phyloP scores from a whole-genome alignment of 2,888 invertebrate genomes.

The Macropis europaea region DNA sequence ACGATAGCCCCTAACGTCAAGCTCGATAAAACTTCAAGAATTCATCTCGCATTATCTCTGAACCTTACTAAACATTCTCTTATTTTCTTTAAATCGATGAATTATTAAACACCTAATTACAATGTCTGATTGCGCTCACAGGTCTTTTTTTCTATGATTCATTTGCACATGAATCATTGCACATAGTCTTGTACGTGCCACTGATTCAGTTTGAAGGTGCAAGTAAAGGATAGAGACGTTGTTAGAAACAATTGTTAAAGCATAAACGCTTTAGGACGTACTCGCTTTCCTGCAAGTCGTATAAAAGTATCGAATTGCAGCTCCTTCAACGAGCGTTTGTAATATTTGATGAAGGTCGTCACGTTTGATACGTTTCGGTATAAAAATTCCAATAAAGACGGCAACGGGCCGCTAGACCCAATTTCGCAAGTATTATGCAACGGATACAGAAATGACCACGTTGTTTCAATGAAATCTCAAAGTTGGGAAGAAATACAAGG shows the following conservation, averaged over 20 bases:
- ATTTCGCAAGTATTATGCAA: slow-evolving; percentile 51
- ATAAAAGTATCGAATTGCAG: slow-evolving; percentile 21
- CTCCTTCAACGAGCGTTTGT: slow-evolving; percentile 7
- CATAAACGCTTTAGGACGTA: neutral
- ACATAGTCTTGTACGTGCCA: too few species aligned
- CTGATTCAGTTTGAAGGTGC: too few species aligned
- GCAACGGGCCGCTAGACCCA: slow-evolving; percentile 1
- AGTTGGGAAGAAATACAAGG: slow-evolving; percentile 12
- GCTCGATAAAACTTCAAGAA: neutral
- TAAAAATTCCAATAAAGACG: slow-evolving; percentile 33
- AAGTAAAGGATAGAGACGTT: too few species aligned
- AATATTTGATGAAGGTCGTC: slow-evolving; percentile 30
- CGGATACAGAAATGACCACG: neutral
- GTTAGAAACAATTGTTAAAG: neutral
- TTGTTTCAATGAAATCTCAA: slow-evolving; percentile 18
- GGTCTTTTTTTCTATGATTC: too few species aligned
- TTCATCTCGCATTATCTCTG: neutral
- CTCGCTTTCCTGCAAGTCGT: neutral
- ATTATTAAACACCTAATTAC: slow-evolving; percentile 9
- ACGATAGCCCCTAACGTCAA: slow-evolving; percentile 5
- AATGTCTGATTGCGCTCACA: too few species aligned
- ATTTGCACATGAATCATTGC: too few species aligned
- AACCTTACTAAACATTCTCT: neutral
- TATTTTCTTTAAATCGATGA: slow-evolving; percentile 10
- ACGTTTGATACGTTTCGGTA: slow-evolving; percentile 17